Conservation (phyloP, 23 tunicate genomes). For the Trididemnum nubilum region DNA sequence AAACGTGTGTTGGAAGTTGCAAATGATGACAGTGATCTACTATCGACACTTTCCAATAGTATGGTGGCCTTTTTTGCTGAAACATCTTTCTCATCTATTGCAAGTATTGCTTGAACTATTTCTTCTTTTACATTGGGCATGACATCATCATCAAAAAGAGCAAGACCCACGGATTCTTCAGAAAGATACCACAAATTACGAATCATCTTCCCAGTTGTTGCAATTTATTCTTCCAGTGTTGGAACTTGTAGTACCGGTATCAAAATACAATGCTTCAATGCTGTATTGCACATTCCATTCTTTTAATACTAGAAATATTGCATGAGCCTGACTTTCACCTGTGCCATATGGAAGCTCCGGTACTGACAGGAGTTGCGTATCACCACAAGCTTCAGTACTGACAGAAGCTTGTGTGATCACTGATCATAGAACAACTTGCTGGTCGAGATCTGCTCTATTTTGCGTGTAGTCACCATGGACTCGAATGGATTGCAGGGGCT, state of each 20-base stretch:
- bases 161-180: conserved; percentile 13
- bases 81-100: neutral
- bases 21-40: neutral
- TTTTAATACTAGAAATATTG: too few species aligned
- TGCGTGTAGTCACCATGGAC: neutral
- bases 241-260: too few species aligned
- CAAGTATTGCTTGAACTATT: neutral
- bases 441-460: conserved; percentile 3
- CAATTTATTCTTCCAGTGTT: too few species aligned
- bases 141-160: conserved; percentile 11
- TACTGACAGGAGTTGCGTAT: too few species aligned
- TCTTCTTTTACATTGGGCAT: neutral
- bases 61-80: too few species aligned
- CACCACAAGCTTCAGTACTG: conserved; percentile 5
- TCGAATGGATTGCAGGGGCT: neutral
- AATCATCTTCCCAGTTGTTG: neutral
- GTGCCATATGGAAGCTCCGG: too few species aligned
- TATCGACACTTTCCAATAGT: neutral
- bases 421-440: neutral
- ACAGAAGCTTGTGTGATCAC: neutral
- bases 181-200: conserved; percentile 5
- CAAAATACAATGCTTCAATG: too few species aligned
- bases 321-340: too few species aligned
- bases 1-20: neutral
- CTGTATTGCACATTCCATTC: too few species aligned